Conservation (phyloP, 2,888 invertebrate genomes). For the Tryphoninae sp. region DNA sequence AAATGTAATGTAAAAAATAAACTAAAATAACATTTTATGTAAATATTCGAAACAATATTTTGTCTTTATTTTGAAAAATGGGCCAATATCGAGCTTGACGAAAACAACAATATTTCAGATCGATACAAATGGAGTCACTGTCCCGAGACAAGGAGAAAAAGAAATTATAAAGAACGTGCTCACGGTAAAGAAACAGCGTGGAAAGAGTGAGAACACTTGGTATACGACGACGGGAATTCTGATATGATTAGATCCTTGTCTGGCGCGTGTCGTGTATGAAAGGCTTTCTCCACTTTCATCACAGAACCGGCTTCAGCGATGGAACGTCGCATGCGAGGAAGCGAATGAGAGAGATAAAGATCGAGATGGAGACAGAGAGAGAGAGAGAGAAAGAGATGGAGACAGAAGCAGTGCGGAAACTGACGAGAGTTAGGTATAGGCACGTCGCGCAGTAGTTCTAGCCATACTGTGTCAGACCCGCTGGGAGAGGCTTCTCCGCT, state of each 20-base stretch:
- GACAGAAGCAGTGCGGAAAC: constrained; percentile 7
- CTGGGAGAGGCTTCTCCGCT: constrained; percentile 17
- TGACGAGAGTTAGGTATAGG: constrained; percentile 9
- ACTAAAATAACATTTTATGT: too few species aligned
- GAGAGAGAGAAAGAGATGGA: constrained; percentile 15
- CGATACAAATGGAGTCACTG: too few species aligned
- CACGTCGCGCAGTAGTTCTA: constrained; percentile 33
- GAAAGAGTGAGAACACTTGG: constrained; percentile 8
- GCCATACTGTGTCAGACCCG: constrained; percentile 41
- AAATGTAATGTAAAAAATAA: too few species aligned
- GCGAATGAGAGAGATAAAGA: background rate
- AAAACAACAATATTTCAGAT: too few species aligned
- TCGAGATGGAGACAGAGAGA: background rate
- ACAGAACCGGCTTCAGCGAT: constrained; percentile 49
- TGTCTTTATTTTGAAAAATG: too few species aligned
- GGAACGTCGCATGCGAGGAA: constrained; percentile 18
- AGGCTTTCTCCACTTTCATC: constrained; percentile 76
- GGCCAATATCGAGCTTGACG: too few species aligned
- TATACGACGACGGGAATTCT: constrained; percentile 55
- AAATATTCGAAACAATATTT: too few species aligned
- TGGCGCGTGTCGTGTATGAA: constrained; percentile 58
- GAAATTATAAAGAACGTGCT: background rate
- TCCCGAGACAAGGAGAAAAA: constrained; percentile 15
- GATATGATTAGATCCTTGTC: constrained; percentile 64
- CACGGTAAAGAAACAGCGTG: background rate